phyloP scores from a whole-genome alignment of 2,797 vertebrate species.

The Sebastes matsubarae region DNA sequence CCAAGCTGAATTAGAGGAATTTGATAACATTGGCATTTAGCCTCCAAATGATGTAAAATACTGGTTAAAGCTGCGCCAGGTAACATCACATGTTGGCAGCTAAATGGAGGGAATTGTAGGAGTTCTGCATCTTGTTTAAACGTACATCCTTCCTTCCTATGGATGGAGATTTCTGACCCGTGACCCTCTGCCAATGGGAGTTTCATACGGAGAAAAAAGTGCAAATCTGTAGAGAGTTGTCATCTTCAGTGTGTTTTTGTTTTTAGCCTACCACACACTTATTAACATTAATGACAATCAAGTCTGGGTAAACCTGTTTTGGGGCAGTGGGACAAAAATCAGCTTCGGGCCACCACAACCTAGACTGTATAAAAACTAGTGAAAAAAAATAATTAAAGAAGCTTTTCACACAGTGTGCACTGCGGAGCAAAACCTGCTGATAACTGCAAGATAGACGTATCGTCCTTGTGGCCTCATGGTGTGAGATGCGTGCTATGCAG shows the following conservation, averaged over 20 bases:
- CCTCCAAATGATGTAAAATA: background rate
- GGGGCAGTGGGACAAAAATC: background rate
- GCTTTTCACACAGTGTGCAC: background rate
- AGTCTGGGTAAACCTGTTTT: background rate
- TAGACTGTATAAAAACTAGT: background rate
- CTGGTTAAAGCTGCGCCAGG: background rate
- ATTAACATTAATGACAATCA: background rate
- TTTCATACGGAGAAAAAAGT: background rate
- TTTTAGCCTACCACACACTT: background rate
- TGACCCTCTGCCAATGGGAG: background rate
- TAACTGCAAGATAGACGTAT: background rate
- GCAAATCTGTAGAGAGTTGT: background rate
- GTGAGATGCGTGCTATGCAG: no score
- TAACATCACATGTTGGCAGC: background rate
- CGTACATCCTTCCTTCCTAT: background rate
- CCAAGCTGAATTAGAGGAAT: background rate
- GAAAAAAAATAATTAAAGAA: background rate
- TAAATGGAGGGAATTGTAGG: no score
- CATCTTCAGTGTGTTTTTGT: background rate
- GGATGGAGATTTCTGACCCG: background rate
- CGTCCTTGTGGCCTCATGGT: background rate
- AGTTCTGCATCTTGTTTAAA: background rate
- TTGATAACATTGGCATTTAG: background rate
- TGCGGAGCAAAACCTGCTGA: background rate
- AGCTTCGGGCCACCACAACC: background rate